phyloP scores from a whole-genome alignment of 2,797 vertebrate genomes.

The Semotilus atromaculatus region DNA sequence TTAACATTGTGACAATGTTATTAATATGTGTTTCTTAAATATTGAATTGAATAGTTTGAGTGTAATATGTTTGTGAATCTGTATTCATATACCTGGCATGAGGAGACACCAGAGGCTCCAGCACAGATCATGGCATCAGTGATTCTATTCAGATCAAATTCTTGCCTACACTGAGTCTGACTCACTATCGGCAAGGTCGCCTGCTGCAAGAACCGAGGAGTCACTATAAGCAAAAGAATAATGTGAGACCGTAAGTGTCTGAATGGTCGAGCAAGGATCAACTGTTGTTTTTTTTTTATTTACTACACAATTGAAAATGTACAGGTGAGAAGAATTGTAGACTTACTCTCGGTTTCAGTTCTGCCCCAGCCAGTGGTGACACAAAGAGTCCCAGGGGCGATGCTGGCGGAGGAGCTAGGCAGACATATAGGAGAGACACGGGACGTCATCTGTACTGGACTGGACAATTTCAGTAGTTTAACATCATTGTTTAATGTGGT shows the following conservation, averaged over 20 bases:
- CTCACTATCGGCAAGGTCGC: conserved; percentile 72
- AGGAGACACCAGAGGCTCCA: conserved; percentile 81
- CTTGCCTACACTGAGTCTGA: conserved; percentile 66
- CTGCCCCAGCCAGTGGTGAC: conserved; percentile 86
- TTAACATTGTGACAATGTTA: neutral
- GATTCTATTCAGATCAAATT: conserved; percentile 80
- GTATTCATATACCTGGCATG: conserved; percentile 80
- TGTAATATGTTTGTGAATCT: neutral
- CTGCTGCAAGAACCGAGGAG: conserved; percentile 71
- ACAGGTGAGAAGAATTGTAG: neutral
- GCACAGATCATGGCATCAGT: conserved; percentile 86
- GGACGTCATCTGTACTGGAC: conserved; percentile 73
- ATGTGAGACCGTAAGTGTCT: neutral
- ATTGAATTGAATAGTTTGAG: neutral
- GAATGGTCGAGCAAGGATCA: neutral
- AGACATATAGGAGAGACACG: conserved; percentile 82
- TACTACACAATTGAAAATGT: neutral
- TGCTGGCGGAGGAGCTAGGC: conserved; percentile 68
- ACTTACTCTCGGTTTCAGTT: conserved; percentile 73
- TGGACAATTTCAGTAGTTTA: conserved; percentile 83
- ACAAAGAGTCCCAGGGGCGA: conserved; percentile 73
- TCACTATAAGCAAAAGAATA: conserved; percentile 61
- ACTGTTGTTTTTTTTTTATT: neutral
- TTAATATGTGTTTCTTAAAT: neutral
- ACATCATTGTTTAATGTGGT: conserved; percentile 83